Evolutionary conservation across 2,888 invertebrate genomes (phyloP).

Genomic region (Thysanoteuthis rhombus): DNA sequence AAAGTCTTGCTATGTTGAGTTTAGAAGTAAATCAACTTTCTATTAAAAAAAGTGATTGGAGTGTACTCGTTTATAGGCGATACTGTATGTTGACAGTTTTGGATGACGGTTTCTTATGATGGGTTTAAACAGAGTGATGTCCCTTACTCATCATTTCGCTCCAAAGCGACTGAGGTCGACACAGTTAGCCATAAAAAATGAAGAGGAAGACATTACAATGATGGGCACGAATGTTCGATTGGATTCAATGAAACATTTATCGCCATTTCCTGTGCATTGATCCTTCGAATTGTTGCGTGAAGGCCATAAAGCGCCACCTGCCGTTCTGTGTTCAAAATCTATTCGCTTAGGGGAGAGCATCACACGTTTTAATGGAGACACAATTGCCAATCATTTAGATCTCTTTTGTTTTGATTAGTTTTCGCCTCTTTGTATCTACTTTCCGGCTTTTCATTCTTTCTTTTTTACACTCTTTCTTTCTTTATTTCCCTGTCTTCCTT

Average conservation of each 20-base stretch:
- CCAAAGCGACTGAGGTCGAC: background rate
- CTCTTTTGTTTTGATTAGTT: background rate
- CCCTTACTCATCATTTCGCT: too few relatives aligned
- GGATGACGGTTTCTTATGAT: too few relatives aligned
- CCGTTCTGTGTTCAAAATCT: background rate
- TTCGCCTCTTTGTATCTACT: too few relatives aligned
- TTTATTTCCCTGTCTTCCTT: too few relatives aligned
- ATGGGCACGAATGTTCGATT: conserved; percentile 12
- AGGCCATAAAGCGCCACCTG: background rate
- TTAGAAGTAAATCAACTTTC: too few relatives aligned
- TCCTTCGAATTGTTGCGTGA: background rate
- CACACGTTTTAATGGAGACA: background rate
- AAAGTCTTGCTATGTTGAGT: too few relatives aligned
- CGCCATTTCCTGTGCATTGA: background rate
- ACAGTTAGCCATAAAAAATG: background rate
- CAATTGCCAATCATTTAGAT: background rate
- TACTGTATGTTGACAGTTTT: too few relatives aligned
- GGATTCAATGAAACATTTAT: background rate
- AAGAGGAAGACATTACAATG: background rate
- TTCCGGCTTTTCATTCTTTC: too few relatives aligned
- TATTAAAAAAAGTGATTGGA: background rate
- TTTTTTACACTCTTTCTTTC: too few relatives aligned
- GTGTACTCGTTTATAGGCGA: background rate
- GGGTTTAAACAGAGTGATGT: too few relatives aligned
- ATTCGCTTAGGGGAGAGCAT: background rate